Evolutionary conservation across 2,113 vertebrate species (phyloP).

Genomic region (Brachirus orientalis): DNA sequence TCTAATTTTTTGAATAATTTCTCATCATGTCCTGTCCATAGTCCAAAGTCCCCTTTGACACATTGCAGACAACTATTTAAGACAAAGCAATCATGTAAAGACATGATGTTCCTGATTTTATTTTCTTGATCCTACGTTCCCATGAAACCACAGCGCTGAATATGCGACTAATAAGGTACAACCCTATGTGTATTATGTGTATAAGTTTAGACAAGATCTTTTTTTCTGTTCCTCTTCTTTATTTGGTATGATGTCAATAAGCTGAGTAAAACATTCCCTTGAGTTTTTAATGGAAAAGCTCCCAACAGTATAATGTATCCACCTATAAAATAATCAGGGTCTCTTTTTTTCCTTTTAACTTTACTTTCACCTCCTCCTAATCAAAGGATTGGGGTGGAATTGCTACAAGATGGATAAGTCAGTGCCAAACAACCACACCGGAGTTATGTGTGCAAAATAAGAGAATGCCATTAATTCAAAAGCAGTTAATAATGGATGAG

Average conservation of each 20-base stretch:
- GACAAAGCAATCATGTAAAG: background rate
- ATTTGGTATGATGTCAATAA: conserved; percentile 1
- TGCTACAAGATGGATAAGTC: conserved; percentile 30
- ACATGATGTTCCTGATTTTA: background rate
- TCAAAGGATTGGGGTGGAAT: conserved; percentile 1
- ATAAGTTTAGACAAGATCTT: too few species aligned
- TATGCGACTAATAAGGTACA: background rate
- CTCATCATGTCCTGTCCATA: background rate
- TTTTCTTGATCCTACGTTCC: background rate
- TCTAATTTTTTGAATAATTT: background rate
- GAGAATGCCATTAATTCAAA: conserved; percentile 70
- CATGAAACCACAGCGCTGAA: background rate
- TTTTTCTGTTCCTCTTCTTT: background rate
- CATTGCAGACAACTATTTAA: background rate
- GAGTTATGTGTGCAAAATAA: conserved; percentile 51
- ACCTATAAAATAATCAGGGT: too few species aligned
- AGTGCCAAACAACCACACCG: conserved; percentile 42
- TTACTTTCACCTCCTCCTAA: conserved; percentile 21
- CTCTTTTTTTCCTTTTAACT: background rate
- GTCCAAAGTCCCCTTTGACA: background rate
- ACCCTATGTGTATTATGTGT: background rate
- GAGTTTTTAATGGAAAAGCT: background rate
- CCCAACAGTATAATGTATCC: background rate
- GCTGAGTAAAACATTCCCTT: background rate
- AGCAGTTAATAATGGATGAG: conserved; percentile 72